Base-by-base conservation (phyloP, 2,797 vertebrate genomes). In the Leptatherina wallacei region DNA sequence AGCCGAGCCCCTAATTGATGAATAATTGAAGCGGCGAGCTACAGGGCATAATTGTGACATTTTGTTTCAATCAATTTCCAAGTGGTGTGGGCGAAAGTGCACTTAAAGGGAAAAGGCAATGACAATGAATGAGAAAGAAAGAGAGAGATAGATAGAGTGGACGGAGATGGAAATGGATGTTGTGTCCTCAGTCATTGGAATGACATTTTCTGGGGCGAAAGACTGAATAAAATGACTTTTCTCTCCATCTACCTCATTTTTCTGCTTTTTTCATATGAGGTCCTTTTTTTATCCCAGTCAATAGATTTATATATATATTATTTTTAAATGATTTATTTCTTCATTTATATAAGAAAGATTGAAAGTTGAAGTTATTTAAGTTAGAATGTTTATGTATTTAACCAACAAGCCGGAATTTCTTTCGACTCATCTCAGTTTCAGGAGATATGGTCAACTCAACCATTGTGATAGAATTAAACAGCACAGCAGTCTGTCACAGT, bases 11-110 rank as follows among this genome's bases (percentile, higher is more conserved):
- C 92, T 95, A 95, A 95, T 95, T 95, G 94, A 95, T 95, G 94
- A 95, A 95, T 95, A 95, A 95, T 95, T 95, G 94, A 95, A 94
- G 92, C 89, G 85, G 90, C 87, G 86, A 94, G 93, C 94, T 94
- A 93, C 91, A 90, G 93, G 93, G 93, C 93, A 93, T 95, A 94
- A 95, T 95, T 95, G 95, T 95, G 94, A 95, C 94, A 94, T 95
- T 95, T 95, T 93, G 93, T 95, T 95, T 95, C 94, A 94, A 95
- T 95, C 94, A 94, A 94, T 94, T 94, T 93, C 92, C 91, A 94
- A 95, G 93, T 94, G 89, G 87, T 90, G 90, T 88, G 89, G 91
- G 91, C 86, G 86, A 94, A 94, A 94, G 94, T 93, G 93, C 93
- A 94, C 92, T 94, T 93, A 94, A 90, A 92, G 86, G 91, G 89